Base-by-base conservation (phyloP, 2,113 vertebrate genomes). In the Prietella phreatophila region DNA sequence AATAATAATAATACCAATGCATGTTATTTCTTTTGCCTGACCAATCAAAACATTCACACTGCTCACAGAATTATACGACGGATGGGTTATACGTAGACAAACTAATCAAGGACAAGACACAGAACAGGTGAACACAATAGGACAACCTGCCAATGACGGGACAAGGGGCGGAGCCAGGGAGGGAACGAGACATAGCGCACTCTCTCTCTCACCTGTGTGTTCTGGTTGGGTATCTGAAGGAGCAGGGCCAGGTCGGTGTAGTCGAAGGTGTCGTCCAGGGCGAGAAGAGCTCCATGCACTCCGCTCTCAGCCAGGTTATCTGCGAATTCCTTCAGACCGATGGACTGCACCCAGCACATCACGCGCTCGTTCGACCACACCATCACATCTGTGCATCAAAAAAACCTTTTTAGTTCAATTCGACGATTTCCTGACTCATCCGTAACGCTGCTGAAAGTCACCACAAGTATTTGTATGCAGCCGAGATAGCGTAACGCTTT, bases 331-430 rank as follows among this genome's bases (percentile, higher is more conserved):
- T 98, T 98, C 92, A 98, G 96, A 9, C 97, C 97, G 50, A 98
- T 94, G 55, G 93, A 93, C 92, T 97, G 97, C 65, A 97, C 96
- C 97, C 97, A 98, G 93, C 96, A 96, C 96, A 97, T 97, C 90
- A 98, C 97, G 0, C 97, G 95, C 92, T 98, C 97, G 13, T 98
- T 98, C 86, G 97, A 98, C 97, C 97, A 98, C 79, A 97, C 97
- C 97, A 98, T 97, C 93, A 98, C 97, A 89, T 97, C 97, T 97
- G 92, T 73, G 81, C 42, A 83, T 36, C 56, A 39, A 27, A 76
- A 76, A 8, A 71, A 36, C 1, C 0, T 5, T 2, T 7, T 36
- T 17, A 19, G 30, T 7, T 36, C 5, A 19, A 71, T 5, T 33
- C 19, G 17, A 75, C 19, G 10, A 42, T 42, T 47, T 50, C 42